phyloP scores from a whole-genome alignment of 2,797 vertebrate species.

The Pseudochirops corinnae region DNA sequence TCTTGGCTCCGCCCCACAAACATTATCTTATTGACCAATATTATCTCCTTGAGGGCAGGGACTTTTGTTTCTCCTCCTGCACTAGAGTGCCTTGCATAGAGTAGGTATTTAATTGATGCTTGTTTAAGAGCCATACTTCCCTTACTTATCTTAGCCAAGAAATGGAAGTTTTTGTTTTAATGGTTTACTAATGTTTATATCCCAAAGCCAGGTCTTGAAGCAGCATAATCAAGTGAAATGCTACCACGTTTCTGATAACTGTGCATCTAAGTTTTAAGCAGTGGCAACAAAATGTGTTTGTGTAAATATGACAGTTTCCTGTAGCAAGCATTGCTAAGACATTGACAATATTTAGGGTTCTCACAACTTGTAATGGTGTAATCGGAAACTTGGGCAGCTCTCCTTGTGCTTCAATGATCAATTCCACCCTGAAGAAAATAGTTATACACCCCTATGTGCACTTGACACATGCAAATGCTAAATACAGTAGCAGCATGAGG shows the following conservation, averaged over 20 bases:
- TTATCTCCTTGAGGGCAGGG: neutral
- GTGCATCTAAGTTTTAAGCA: slow-evolving; percentile 45
- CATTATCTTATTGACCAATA: neutral
- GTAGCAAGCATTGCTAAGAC: slow-evolving; percentile 55
- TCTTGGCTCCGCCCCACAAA: too few relatives aligned
- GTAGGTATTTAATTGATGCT: neutral
- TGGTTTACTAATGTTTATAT: slow-evolving; percentile 58
- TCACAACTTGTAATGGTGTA: slow-evolving; percentile 57
- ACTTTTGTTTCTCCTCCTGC: neutral
- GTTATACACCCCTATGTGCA: slow-evolving; percentile 86
- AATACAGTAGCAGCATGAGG: slow-evolving; percentile 94
- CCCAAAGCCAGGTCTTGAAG: slow-evolving; percentile 49
- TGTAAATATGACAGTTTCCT: slow-evolving; percentile 41
- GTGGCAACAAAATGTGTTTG: slow-evolving; percentile 36
- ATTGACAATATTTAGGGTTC: slow-evolving; percentile 45
- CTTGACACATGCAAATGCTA: slow-evolving; percentile 93
- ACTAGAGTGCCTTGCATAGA: neutral
- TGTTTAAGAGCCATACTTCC: slow-evolving; percentile 10
- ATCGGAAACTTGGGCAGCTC: slow-evolving; percentile 68
- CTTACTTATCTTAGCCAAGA: slow-evolving; percentile 2
- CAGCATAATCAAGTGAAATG: slow-evolving; percentile 35
- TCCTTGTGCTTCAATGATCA: slow-evolving; percentile 82
- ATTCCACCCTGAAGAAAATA: slow-evolving; percentile 88
- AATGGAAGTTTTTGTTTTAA: slow-evolving; percentile 28
- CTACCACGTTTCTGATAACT: slow-evolving; percentile 48